These are phyloP conservation scores for Spizaetus ornatus DNA, from an alignment of 2,113 vertebrate genomes.

Conservation along the genomic window DNA sequence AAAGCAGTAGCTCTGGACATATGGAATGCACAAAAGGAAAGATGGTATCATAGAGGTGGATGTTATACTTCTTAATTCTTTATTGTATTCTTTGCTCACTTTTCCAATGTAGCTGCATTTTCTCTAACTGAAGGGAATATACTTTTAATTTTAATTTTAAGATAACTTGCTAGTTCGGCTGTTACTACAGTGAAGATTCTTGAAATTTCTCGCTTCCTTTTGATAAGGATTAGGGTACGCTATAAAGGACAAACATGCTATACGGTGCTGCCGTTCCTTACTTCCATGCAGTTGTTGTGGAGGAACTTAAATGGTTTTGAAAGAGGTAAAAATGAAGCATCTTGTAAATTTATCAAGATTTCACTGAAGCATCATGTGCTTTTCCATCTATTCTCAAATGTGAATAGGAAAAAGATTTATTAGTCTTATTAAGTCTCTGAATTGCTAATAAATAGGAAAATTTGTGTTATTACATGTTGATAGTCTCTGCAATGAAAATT, in stretches of 20 bases:
- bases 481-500: background rate
- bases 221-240: background rate
- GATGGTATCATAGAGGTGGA: too few species aligned
- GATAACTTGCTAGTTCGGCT: background rate
- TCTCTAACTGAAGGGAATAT: background rate
- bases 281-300: background rate
- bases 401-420: background rate
- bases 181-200: background rate
- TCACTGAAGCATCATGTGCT: background rate
- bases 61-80: background rate
- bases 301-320: background rate
- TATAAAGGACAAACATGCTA: background rate
- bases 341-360: background rate
- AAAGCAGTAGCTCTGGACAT: fast-evolving
- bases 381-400: background rate
- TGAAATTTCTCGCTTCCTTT: background rate
- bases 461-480: background rate
- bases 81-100: background rate
- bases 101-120: background rate
- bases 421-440: background rate
- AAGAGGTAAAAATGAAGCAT: background rate
- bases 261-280: background rate
- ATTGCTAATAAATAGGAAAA: background rate
- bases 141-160: background rate
- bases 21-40: background rate